phyloP scores from a whole-genome alignment of 2,797 vertebrate genomes.

The Hydrolagus colliei region DNA sequence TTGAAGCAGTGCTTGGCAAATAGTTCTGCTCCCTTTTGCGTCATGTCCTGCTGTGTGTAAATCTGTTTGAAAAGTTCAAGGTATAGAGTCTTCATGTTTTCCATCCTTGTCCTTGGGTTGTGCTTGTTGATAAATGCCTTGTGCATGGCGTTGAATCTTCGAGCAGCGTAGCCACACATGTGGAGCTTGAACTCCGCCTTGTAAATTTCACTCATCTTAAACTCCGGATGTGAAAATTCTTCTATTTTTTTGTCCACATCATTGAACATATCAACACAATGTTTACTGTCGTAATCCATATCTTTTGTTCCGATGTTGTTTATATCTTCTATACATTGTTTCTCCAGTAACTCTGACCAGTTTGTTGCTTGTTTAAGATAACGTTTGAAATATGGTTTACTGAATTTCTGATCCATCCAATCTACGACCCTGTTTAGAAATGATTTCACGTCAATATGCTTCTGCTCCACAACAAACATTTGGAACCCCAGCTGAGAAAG shows the following conservation, averaged over 20 bases:
- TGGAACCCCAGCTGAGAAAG: not conserved
- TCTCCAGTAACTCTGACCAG: not conserved
- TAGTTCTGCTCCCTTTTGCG: not conserved
- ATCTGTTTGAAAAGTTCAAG: not conserved
- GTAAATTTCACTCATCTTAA: constrained; percentile 2
- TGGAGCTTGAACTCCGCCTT: constrained; percentile 23
- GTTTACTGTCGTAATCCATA: not conserved
- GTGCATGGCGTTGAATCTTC: not conserved
- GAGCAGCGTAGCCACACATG: not conserved
- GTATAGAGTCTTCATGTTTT: constrained; percentile 1
- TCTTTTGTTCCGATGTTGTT: not conserved
- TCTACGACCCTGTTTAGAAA: accelerated
- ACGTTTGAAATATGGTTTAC: too few relatives aligned
- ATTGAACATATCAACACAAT: not conserved
- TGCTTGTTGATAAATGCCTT: not conserved
- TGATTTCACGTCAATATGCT: not conserved
- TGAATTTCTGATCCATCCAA: not conserved
- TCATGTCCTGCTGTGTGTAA: constrained; percentile 13
- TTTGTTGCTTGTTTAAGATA: not conserved
- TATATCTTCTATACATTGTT: not conserved
- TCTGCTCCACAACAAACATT: not conserved
- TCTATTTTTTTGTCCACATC: not conserved
- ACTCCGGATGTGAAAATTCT: not conserved
- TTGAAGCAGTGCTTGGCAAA: not conserved
- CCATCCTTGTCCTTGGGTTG: not conserved